Evolutionary conservation across 2,113 vertebrate species (phyloP).

Genomic region (Cynopterus brachyotis): DNA sequence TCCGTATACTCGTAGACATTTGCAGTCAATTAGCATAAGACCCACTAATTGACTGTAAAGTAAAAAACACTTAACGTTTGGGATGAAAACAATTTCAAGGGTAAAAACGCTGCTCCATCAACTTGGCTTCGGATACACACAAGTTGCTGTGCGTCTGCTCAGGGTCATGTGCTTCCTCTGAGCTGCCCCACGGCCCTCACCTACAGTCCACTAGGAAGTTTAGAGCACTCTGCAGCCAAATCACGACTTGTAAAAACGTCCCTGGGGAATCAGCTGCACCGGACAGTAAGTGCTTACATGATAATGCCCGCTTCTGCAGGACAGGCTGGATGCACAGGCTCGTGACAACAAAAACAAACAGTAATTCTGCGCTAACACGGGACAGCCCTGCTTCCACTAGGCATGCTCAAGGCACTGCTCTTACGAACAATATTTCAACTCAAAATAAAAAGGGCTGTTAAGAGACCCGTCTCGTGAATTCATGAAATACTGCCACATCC

Average conservation of each 20-base stretch:
- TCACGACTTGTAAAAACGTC: constrained; percentile 53
- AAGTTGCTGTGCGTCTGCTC: not conserved
- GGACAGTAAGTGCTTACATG: constrained; percentile 58
- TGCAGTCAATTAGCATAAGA: not conserved
- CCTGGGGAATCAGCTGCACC: constrained; percentile 45
- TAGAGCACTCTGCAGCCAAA: constrained; percentile 70
- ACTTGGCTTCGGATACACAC: not conserved
- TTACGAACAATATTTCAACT: constrained; percentile 45
- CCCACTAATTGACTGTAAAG: constrained; percentile 34
- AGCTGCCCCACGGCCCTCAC: constrained; percentile 38
- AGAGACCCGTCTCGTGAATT: constrained; percentile 26
- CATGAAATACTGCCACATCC: not conserved
- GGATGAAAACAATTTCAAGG: not conserved
- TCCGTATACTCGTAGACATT: not conserved
- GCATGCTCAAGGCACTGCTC: constrained; percentile 66
- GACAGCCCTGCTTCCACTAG: constrained; percentile 53
- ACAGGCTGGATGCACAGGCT: constrained; percentile 69
- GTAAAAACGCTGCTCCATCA: constrained; percentile 1
- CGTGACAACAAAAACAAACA: constrained; percentile 74
- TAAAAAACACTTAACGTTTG: not conserved
- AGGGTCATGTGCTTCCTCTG: not conserved
- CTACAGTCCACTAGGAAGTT: constrained; percentile 59
- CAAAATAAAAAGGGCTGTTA: not conserved
- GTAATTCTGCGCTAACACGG: constrained; percentile 67
- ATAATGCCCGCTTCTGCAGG: constrained; percentile 63